Base-by-base conservation (phyloP, 1,140 invertebrate genomes). In the Nautilus pompilius region DNA sequence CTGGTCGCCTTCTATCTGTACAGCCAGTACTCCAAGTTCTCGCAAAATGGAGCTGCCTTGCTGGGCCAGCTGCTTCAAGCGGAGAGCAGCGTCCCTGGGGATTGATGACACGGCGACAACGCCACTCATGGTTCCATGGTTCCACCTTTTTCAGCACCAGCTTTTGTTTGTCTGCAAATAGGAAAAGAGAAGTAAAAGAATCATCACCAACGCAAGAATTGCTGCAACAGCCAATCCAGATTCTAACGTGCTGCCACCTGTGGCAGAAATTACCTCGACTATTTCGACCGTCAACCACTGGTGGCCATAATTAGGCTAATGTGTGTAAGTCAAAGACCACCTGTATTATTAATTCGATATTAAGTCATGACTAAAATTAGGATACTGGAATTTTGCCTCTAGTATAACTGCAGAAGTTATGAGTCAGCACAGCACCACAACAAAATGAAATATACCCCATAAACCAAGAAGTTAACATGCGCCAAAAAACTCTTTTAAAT, bases 91-190 rank as follows among this genome's bases (percentile, higher is more conserved):
- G 84, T 96, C 95, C 80, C 90, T 89, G 69, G 95, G 94, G 84
- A 98, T 93, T 76, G 93, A 94, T 85, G 98, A 91, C 83, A 94
- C 97, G 80, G 98, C 93, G n/a, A n/a, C n/a, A n/a, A n/a, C n/a
- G n/a, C 84, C 93, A 89, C 70, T 98, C 95, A 77, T 93, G 95
- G 85, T 97, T 96, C 94, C 94, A 97, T 87, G 95, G 95, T 88
- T 98, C 95, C 85, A 97, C 91, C 87, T 97, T 92, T 69, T 88
- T 87, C 61, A 91, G 36, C 45, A 79, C 74, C 49, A 82, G 58
- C 68, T 79, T 79, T 17, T 75, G 71, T 57, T 76, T 72, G 63
- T 78, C 77, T 79, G 72, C 49, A 76, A 75, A 56, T 54, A 54
- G 6, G 41, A 64, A 67, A 10, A 22, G 34, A 24, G 60, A 41